These are phyloP conservation scores for Paramormyrops hopkinsi DNA, from an alignment of 2,797 vertebrate genomes.

Conservation along the genomic window DNA sequence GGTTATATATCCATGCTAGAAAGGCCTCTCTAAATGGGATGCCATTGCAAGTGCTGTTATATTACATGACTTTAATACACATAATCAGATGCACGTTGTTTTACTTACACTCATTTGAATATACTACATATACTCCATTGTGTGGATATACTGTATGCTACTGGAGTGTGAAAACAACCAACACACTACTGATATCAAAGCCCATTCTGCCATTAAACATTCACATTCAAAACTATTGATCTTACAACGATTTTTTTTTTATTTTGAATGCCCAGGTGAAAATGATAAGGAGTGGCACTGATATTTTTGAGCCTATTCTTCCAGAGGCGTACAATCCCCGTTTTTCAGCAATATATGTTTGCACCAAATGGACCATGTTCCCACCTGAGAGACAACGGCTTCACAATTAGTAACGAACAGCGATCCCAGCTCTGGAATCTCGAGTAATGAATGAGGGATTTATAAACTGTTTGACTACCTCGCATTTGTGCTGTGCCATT, in stretches of 20 bases:
- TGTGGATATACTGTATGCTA: not conserved
- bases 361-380: not conserved
- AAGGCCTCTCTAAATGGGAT: not conserved
- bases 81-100: not conserved
- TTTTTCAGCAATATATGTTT: not conserved
- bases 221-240: not conserved
- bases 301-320: not conserved
- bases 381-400: not conserved
- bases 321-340: not conserved
- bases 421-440: not conserved
- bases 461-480: constrained; percentile 56
- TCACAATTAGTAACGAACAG: not conserved
- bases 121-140: not conserved
- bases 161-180: not conserved
- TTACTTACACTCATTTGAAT: not conserved
- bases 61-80: not conserved
- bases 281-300: not conserved
- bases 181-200: not conserved
- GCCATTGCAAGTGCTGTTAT: not conserved
- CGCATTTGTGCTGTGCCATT: constrained; percentile 40
- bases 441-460: constrained; percentile 43
- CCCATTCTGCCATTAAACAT: not conserved
- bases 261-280: not conserved
- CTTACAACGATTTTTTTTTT: not conserved
- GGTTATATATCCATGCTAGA: not conserved